Percentiles rank a stretch among this genome's conserved stretches.
phyloP scores from a whole-genome alignment of 2,113 vertebrate species.

The Taurulus bubalis region DNA sequence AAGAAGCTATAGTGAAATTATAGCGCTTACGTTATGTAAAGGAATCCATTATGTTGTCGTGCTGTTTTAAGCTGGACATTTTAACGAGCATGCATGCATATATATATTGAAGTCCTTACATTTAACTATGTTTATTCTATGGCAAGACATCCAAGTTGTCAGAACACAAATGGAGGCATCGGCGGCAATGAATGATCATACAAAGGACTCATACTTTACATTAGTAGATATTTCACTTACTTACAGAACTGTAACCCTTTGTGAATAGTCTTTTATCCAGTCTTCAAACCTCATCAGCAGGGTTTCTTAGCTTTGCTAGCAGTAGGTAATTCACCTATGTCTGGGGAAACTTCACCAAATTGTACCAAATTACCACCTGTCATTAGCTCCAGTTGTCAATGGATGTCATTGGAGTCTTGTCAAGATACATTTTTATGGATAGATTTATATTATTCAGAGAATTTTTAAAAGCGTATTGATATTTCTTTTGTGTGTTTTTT shows the following conservation, averaged over 20 bases:
- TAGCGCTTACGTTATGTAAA: constrained; percentile 63
- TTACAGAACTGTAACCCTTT: background rate
- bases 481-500: constrained; percentile 48
- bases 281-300: constrained; percentile 10
- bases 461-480: constrained; percentile 52
- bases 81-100: constrained; percentile 28
- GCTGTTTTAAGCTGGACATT: constrained; percentile 49
- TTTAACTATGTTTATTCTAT: constrained; percentile 10
- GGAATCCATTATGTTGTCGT: constrained; percentile 27
- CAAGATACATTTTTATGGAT: constrained; percentile 24
- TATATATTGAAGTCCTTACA: constrained; percentile 17
- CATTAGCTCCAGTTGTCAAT: constrained; percentile 23
- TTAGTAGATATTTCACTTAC: constrained; percentile 12
- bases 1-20: constrained; percentile 52
- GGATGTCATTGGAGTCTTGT: constrained; percentile 3
- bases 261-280: background rate
- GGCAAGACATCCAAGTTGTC: constrained; percentile 17
- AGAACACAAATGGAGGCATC: constrained; percentile 6
- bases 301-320: constrained; percentile 8
- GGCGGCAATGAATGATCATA: background rate
- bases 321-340: background rate
- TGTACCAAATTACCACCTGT: constrained; percentile 55
- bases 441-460: constrained; percentile 36
- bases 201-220: constrained; percentile 19
- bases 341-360: background rate